A percentile compares a stretch with the other conserved stretches of the same genome.
Evolutionary conservation across 2,113 vertebrate genomes (phyloP).

Genomic region (Oceanites oceanicus): DNA sequence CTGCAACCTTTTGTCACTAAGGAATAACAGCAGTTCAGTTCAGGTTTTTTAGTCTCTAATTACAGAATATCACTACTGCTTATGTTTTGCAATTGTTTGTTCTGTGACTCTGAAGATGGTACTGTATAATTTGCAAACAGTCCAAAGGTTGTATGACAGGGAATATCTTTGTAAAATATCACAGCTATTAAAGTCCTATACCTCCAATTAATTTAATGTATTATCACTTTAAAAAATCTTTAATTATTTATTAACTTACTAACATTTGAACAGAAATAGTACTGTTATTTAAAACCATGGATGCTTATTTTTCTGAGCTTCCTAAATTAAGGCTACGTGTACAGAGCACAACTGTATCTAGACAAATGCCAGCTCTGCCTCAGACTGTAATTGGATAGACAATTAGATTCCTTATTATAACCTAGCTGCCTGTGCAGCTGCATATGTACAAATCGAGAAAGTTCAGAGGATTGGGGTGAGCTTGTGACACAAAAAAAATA

Average conservation of each 20-base stretch:
- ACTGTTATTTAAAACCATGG: neutral
- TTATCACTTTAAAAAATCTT: neutral
- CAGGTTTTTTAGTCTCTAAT: slow-evolving; percentile 64
- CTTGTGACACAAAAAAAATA: neutral
- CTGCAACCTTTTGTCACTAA: slow-evolving; percentile 10
- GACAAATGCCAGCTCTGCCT: neutral
- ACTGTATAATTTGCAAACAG: neutral
- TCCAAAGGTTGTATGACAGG: neutral
- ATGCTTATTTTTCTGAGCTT: neutral
- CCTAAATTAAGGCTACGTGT: neutral
- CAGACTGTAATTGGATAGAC: neutral
- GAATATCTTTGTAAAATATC: neutral
- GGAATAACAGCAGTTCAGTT: slow-evolving; percentile 36
- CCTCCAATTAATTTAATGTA: neutral
- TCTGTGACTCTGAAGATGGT: neutral
- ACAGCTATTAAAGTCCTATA: neutral
- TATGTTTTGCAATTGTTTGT: slow-evolving; percentile 43
- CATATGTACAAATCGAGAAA: neutral
- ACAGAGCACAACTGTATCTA: neutral
- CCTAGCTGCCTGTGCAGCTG: neutral
- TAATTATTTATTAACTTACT: neutral
- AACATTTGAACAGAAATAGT: neutral
- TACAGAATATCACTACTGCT: slow-evolving; percentile 21
- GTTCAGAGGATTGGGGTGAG: neutral
- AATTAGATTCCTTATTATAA: neutral